phyloP scores from a whole-genome alignment of 2,888 invertebrate genomes.

The Thereva nobilitata region DNA sequence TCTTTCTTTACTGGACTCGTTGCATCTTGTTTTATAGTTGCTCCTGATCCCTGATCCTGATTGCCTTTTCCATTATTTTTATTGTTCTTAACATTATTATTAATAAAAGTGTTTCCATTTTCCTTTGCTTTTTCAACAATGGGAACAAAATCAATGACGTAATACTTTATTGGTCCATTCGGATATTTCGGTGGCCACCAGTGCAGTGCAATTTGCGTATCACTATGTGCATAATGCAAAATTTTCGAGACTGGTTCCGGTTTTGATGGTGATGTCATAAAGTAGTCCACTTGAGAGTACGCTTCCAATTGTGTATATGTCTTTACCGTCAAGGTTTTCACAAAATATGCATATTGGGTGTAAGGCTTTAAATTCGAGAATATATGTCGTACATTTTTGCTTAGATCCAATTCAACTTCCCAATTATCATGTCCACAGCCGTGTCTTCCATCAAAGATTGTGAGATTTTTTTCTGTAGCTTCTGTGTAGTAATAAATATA shows the following conservation, averaged over 20 bases:
- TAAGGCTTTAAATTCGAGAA: slow-evolving; percentile 77
- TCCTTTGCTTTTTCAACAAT: background rate
- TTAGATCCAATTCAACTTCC: slow-evolving; percentile 62
- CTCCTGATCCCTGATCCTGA: slow-evolving; percentile 38
- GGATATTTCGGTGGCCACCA: slow-evolving; percentile 55
- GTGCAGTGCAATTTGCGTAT: slow-evolving; percentile 49
- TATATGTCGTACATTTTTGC: slow-evolving; percentile 61
- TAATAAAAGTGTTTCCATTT: background rate
- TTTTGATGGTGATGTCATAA: slow-evolving; percentile 66
- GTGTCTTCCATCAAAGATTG: slow-evolving; percentile 85
- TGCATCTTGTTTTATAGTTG: slow-evolving; percentile 38
- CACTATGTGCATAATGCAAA: slow-evolving; percentile 49
- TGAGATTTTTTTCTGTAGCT: slow-evolving; percentile 73
- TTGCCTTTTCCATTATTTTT: slow-evolving; percentile 8
- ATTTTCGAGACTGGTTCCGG: slow-evolving; percentile 51
- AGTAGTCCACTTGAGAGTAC: slow-evolving; percentile 81
- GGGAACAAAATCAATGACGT: slow-evolving; percentile 43
- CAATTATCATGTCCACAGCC: slow-evolving; percentile 86
- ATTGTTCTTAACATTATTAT: background rate
- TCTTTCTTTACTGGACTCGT: background rate
- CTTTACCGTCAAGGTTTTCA: slow-evolving; percentile 86
- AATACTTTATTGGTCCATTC: slow-evolving; percentile 51
- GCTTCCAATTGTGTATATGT: slow-evolving; percentile 71
- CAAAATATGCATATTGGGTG: slow-evolving; percentile 92
- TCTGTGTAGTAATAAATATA: slow-evolving; percentile 86